Evolutionary conservation across 2,113 vertebrate species (phyloP).

Genomic region (Anarrhichthys ocellatus): DNA sequence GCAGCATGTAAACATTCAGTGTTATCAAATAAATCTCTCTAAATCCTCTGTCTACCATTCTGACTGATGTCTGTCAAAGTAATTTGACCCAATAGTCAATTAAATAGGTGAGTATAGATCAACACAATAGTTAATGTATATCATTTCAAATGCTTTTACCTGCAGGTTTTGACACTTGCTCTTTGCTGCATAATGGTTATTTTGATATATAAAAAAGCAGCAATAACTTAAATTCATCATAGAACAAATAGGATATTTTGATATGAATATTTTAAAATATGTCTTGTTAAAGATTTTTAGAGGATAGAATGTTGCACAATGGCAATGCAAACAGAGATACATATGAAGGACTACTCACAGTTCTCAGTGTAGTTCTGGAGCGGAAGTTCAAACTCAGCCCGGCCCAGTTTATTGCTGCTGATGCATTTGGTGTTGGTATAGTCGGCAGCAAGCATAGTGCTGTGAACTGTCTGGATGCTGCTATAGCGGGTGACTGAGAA

Average conservation of each 20-base stretch:
- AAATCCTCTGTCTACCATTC: not conserved
- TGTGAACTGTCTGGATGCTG: constrained; percentile 12
- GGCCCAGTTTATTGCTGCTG: constrained; percentile 32
- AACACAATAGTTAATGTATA: not conserved
- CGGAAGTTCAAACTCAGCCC: not conserved
- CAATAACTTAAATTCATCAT: not conserved
- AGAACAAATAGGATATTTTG: not conserved
- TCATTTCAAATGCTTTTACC: not conserved
- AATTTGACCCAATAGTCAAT: too few species aligned
- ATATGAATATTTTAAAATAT: not conserved
- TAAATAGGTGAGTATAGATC: not conserved
- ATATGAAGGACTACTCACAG: not conserved
- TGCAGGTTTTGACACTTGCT: not conserved
- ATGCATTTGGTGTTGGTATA: constrained; percentile 2
- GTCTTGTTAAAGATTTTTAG: too few species aligned
- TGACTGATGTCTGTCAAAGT: too few species aligned
- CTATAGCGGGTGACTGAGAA: constrained; percentile 19
- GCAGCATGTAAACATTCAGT: too few species aligned
- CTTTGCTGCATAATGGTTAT: not conserved
- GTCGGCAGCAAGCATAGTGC: constrained; percentile 9
- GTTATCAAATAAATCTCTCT: too few species aligned
- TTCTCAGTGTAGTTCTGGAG: not conserved
- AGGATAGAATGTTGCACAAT: not conserved
- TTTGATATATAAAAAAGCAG: not conserved
- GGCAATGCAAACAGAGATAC: not conserved